Base-by-base conservation (phyloP, 2,888 invertebrate genomes). In the Epinotia demarniana region DNA sequence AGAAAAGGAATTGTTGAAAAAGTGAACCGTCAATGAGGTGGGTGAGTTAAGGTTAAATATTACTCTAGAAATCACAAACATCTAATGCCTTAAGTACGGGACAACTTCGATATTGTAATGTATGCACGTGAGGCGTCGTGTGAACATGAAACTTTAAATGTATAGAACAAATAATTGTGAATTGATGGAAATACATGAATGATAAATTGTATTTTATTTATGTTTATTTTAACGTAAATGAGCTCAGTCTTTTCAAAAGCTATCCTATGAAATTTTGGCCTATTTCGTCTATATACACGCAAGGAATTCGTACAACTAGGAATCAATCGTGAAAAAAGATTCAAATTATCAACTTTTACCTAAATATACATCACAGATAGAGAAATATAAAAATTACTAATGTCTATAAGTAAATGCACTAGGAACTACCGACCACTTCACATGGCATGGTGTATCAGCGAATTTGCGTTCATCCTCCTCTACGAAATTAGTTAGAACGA, bases 281-380 rank as follows among this genome's bases (percentile, higher is more conserved):
- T 66, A 75, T 70, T 49, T 67, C 53, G 60, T 64, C 83, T 90
- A 90, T 90, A 83, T 90, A 90, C 90, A 90, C 85, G 77, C 83
- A 86, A 87, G 80, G 84, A 84, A 87, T 87, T 83, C 86, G 86
- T 89, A 89, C 81, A 89, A 86, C 87, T 88, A 89, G 82, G 84
- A 84, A 86, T 85, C 83, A 86, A 76, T 46, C 71, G 58, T 67
- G 75, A 83, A 84, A 84, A 86, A 87, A 84, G 86, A 91, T 91
- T 92, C 88, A 89, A 89, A 89, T 88, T 84, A 91, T 90, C 84
- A 90, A 90, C 90, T 93, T 93, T 92, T 91, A 92, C 93, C 93
- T 93, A 92, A 92, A 90, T 86, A 92, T 92, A 93, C 88, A 93
- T 93, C 93, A 93, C 93, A 93, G 93, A 92, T 93, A 89, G 89